Evolutionary conservation across 2,888 invertebrate species (phyloP).

Genomic region (Aporophyla lueneburgensis): DNA sequence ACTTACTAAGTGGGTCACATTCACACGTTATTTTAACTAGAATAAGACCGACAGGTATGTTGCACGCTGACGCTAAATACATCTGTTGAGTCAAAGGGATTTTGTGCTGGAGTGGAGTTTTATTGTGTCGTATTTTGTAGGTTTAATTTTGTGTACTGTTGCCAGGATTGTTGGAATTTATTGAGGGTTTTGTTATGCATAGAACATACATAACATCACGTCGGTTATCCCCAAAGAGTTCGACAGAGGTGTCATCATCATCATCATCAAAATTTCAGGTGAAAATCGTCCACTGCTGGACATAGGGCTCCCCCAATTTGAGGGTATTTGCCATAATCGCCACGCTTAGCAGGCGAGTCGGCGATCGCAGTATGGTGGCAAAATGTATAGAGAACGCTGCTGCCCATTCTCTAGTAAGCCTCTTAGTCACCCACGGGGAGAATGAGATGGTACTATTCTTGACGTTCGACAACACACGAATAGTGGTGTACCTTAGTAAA

Average conservation of each 20-base stretch:
- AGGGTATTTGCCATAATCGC: no score
- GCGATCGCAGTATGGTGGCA: no score
- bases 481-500: neutral
- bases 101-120: slow-evolving; percentile 11
- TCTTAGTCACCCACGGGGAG: no score
- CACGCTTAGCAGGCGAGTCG: no score
- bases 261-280: no score
- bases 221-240: neutral
- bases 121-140: slow-evolving; percentile 35
- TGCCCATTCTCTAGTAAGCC: no score
- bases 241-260: neutral
- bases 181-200: neutral
- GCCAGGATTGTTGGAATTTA: slow-evolving; percentile 4
- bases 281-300: no score
- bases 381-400: no score
- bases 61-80: slow-evolving; percentile 30
- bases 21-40: slow-evolving; percentile 55
- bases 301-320: no score
- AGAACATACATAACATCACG: neutral
- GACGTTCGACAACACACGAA: no score
- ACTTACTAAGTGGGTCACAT: slow-evolving; percentile 61
- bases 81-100: slow-evolving; percentile 21
- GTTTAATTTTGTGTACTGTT: slow-evolving; percentile 19
- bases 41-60: slow-evolving; percentile 54
- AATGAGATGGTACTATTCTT: no score